These are phyloP conservation scores for Scopus umbretta DNA, from an alignment of 2,113 vertebrate genomes.

Conservation along the genomic window DNA sequence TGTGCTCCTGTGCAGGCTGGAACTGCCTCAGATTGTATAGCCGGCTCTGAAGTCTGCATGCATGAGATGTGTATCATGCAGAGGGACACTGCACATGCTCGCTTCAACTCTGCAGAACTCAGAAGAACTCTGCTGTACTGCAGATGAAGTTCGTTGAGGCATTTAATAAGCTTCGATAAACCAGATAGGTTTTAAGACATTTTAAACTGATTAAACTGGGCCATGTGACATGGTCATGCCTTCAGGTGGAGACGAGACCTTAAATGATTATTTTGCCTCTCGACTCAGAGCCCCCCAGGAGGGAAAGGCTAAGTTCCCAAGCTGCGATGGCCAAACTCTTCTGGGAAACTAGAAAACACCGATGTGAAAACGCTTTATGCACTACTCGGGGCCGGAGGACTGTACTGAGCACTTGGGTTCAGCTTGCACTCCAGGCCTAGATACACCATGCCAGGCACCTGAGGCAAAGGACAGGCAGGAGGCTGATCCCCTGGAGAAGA, in stretches of 20 bases:
- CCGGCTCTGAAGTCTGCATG: neutral
- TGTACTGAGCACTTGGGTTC: neutral
- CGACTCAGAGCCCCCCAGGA: neutral
- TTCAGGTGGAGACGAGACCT: neutral
- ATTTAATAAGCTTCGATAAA: constrained; percentile 1
- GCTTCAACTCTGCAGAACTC: neutral
- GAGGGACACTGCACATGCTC: neutral
- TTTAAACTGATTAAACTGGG: neutral
- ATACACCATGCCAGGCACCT: neutral
- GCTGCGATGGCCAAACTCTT: neutral
- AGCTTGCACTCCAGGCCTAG: neutral
- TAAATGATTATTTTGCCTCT: neutral
- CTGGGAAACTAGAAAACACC: neutral
- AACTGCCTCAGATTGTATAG: neutral
- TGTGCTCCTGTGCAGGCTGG: neutral
- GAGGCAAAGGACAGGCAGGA: neutral
- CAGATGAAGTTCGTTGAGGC: neutral
- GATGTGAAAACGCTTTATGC: neutral
- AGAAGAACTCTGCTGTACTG: neutral
- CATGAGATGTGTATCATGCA: neutral
- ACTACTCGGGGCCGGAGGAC: neutral
- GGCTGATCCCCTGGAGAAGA: neutral
- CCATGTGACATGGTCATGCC: neutral
- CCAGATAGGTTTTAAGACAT: neutral
- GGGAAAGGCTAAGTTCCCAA: neutral